These are phyloP conservation scores for Alsophila aescularia DNA, from an alignment of 2,888 invertebrate species.

Conservation along the genomic window DNA sequence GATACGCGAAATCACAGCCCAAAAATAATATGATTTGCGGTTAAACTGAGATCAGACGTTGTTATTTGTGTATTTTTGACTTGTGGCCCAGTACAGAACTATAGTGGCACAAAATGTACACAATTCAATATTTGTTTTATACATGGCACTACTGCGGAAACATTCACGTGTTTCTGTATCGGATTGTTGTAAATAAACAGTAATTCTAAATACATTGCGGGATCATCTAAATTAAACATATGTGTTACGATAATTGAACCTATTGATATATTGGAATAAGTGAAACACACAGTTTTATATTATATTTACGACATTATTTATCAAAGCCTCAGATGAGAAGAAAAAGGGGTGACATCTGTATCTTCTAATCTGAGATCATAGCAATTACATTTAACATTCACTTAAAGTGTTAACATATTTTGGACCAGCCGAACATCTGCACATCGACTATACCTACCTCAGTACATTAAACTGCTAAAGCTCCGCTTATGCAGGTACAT, in stretches of 20 bases:
- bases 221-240: background rate
- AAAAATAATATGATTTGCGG: constrained; percentile 57
- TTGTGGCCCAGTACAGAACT: background rate
- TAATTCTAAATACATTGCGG: background rate
- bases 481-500: constrained; percentile 36
- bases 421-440: constrained; percentile 29
- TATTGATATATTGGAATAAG: constrained; percentile 6
- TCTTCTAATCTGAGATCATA: too few species aligned
- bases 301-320: constrained; percentile 6
- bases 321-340: too few species aligned
- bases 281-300: constrained; percentile 12
- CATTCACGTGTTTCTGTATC: constrained; percentile 7
- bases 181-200: background rate
- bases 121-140: background rate
- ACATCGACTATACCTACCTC: constrained; percentile 16
- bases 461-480: constrained; percentile 24
- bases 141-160: constrained; percentile 25
- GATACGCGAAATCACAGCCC: constrained; percentile 63
- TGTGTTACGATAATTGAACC: background rate
- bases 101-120: constrained; percentile 1
- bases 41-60: constrained; percentile 63
- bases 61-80: constrained; percentile 52
- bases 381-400: constrained; percentile 24
- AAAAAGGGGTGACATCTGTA: too few species aligned
- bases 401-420: constrained; percentile 32